phyloP scores from a whole-genome alignment of 2,888 invertebrate genomes.

The Plebejus melissa region DNA sequence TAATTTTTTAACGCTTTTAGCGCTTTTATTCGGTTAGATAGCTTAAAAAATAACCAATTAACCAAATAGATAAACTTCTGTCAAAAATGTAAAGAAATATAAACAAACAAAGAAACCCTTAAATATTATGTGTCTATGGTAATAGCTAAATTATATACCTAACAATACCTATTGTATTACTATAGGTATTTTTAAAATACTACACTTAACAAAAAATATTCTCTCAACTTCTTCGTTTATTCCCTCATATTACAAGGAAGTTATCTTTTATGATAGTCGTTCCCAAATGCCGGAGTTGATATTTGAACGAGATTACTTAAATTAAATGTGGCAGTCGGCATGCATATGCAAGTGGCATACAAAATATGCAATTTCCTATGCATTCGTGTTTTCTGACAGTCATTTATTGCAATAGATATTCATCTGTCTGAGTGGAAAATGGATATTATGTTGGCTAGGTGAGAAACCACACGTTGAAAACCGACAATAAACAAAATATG shows the following conservation, averaged over 20 bases:
- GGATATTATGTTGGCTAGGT: not conserved
- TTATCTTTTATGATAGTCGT: constrained; percentile 44
- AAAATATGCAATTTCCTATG: constrained; percentile 66
- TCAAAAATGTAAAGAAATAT: too few relatives aligned
- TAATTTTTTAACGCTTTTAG: too few relatives aligned
- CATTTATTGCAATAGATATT: constrained; percentile 9
- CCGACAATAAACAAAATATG: not conserved
- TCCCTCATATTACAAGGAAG: constrained; percentile 36
- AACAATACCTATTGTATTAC: too few relatives aligned
- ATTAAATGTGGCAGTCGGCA: constrained; percentile 37
- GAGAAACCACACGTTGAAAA: not conserved
- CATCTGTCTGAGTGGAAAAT: not conserved
- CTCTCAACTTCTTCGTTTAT: constrained; percentile 12
- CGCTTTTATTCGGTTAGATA: too few relatives aligned
- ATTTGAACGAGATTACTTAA: constrained; percentile 53
- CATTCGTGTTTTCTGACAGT: constrained; percentile 30
- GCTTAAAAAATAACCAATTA: too few relatives aligned
- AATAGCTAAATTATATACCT: too few relatives aligned
- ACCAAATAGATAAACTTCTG: too few relatives aligned
- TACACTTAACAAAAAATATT: not conserved
- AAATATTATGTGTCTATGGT: too few relatives aligned
- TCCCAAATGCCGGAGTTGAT: constrained; percentile 47
- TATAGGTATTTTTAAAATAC: too few relatives aligned
- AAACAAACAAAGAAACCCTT: too few relatives aligned
- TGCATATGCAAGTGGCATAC: constrained; percentile 50